These are phyloP conservation scores for Onychomys leucogaster DNA, from an alignment of 2,797 vertebrate species.

Conservation along the genomic window DNA sequence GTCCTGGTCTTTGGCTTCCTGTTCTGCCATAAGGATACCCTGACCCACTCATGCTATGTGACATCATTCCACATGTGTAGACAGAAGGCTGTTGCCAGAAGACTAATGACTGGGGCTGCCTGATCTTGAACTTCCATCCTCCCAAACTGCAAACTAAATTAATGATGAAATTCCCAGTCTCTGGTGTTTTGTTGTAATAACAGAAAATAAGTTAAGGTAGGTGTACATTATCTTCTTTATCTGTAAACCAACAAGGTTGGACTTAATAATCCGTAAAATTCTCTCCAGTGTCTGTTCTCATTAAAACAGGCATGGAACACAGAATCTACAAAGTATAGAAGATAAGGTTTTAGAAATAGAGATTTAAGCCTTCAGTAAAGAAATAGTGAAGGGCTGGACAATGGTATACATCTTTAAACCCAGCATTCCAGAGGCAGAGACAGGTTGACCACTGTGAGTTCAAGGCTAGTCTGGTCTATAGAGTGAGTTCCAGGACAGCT, in stretches of 20 bases:
- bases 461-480: neutral
- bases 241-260: neutral
- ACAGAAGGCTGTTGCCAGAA: neutral
- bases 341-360: neutral
- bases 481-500: neutral
- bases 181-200: neutral
- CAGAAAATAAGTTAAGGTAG: neutral
- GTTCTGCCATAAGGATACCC: neutral
- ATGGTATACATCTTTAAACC: neutral
- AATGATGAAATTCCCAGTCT: neutral
- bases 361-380: neutral
- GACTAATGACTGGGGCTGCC: neutral
- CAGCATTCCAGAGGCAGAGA: neutral
- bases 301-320: neutral
- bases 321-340: neutral
- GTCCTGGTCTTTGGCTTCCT: neutral
- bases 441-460: neutral
- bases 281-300: neutral
- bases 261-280: conserved; percentile 20
- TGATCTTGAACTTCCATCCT: neutral
- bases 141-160: neutral
- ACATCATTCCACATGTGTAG: neutral
- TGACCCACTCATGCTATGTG: neutral
- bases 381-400: neutral
- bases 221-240: neutral